Evolutionary conservation across 2,888 invertebrate genomes (phyloP).

Genomic region (Metallyticus violacea): DNA sequence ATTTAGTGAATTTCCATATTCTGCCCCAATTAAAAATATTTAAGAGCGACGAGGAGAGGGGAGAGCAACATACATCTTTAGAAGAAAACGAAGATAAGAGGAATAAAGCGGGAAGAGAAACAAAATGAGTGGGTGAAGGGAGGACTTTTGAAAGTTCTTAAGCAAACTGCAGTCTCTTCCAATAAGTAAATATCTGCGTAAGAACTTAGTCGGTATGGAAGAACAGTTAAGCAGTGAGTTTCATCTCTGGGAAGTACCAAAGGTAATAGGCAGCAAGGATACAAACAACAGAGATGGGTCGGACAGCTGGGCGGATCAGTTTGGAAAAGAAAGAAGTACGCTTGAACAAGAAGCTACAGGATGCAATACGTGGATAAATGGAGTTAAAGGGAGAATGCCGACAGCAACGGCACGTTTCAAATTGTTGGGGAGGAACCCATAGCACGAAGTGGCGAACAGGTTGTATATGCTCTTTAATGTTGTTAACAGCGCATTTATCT

Average conservation of each 20-base stretch:
- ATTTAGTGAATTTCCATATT: no score
- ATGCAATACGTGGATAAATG: neutral
- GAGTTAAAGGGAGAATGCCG: neutral
- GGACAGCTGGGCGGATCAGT: neutral
- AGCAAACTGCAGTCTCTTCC: no score
- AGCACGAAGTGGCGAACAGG: no score
- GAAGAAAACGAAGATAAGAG: no score
- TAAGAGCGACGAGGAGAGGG: no score
- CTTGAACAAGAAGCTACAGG: neutral
- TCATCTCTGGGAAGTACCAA: no score
- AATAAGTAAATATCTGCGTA: neutral
- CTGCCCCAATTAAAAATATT: no score
- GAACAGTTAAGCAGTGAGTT: no score
- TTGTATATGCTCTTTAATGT: neutral
- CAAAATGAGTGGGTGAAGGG: no score
- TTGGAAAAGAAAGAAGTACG: neutral
- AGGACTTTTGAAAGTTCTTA: no score
- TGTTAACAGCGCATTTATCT: neutral
- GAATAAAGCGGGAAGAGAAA: no score
- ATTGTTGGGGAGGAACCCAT: neutral
- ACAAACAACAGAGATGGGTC: neutral
- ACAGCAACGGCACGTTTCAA: neutral
- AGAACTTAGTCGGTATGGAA: neutral
- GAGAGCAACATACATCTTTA: no score
- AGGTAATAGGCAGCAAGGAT: neutral